A percentile compares a stretch with the other conserved stretches of the same genome.
Conservation (phyloP, 2,888 invertebrate species). For the Molorchus minor region DNA sequence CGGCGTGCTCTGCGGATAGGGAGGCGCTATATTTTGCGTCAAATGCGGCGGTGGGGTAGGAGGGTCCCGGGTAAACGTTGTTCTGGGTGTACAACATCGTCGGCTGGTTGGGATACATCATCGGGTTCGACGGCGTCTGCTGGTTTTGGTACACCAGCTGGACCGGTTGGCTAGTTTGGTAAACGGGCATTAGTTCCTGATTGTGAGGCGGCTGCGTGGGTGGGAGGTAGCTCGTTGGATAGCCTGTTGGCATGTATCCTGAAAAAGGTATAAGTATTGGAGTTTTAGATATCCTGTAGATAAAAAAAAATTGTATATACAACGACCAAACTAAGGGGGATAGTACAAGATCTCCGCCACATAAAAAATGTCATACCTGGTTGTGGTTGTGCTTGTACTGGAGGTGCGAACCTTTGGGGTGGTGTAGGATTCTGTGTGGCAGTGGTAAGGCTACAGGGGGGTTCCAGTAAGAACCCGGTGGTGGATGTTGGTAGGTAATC, state of each 20-base stretch:
- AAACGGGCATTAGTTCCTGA: conserved; percentile 49
- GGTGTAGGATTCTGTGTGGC: conserved; percentile 44
- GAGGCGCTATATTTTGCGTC: conserved; percentile 33
- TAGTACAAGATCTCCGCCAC: too few species aligned
- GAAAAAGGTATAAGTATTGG: too few species aligned
- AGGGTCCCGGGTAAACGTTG: conserved; percentile 34
- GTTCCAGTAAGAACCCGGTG: conserved; percentile 50
- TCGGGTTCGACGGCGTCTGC: conserved; percentile 42
- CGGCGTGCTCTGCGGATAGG: conserved; percentile 43
- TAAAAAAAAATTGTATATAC: too few species aligned
- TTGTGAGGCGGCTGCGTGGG: conserved; percentile 38
- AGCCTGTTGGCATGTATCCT: conserved; percentile 40
- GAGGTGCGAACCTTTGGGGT: conserved; percentile 47
- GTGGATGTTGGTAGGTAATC: conserved; percentile 42
- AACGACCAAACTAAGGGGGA: too few species aligned
- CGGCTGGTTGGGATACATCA: conserved; percentile 52
- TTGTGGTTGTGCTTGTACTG: conserved; percentile 42
- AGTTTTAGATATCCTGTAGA: too few species aligned
- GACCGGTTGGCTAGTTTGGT: conserved; percentile 48
- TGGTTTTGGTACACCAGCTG: conserved; percentile 51
- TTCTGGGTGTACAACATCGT: conserved; percentile 54
- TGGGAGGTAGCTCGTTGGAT: conserved; percentile 35
- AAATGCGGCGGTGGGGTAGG: conserved; percentile 23
- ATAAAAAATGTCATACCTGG: conserved; percentile 35
- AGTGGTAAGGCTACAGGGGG: conserved; percentile 52